Evolutionary conservation across 2,797 vertebrate species (phyloP).

Genomic region (Chelidonichthys spinosus): DNA sequence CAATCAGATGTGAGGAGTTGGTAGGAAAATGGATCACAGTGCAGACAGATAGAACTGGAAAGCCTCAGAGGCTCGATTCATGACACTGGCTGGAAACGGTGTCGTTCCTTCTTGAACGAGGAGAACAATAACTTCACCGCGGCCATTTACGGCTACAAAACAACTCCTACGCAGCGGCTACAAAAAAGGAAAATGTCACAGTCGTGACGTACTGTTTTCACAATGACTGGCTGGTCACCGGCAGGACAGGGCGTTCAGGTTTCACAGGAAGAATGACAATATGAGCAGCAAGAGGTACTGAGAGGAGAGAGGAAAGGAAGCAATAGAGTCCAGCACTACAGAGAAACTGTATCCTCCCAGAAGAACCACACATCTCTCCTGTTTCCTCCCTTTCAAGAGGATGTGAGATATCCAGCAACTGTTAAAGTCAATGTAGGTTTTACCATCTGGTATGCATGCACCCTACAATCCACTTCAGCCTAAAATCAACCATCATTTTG

Average conservation of each 20-base stretch:
- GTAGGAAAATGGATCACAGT: slow-evolving; percentile 93
- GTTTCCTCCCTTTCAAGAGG: neutral
- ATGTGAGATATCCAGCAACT: neutral
- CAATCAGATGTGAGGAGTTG: slow-evolving; percentile 37
- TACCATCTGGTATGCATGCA: neutral
- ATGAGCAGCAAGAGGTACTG: slow-evolving; percentile 11
- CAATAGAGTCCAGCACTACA: neutral
- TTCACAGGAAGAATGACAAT: slow-evolving; percentile 19
- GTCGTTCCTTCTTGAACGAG: slow-evolving; percentile 29
- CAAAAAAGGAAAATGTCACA: slow-evolving; percentile 15
- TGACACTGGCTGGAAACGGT: slow-evolving; percentile 24
- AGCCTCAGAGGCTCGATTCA: slow-evolving; percentile 51
- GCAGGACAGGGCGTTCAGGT: slow-evolving; percentile 34
- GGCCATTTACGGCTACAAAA: slow-evolving; percentile 5
- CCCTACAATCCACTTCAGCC: neutral
- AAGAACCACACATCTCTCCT: neutral
- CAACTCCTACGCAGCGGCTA: slow-evolving; percentile 27
- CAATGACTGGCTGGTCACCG: slow-evolving; percentile 62
- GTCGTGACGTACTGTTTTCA: slow-evolving; percentile 30
- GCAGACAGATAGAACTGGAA: slow-evolving; percentile 80
- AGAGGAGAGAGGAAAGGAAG: slow-evolving; percentile 27
- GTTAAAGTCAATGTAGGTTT: neutral
- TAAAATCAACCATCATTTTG: neutral
- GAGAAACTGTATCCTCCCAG: neutral
- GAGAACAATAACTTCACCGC: slow-evolving; percentile 12